Percentiles rank a stretch among this genome's conserved stretches.
These are phyloP conservation scores for Pangasianodon hypophthalmus DNA, from an alignment of 2,113 vertebrate species.

Conservation along the genomic window DNA sequence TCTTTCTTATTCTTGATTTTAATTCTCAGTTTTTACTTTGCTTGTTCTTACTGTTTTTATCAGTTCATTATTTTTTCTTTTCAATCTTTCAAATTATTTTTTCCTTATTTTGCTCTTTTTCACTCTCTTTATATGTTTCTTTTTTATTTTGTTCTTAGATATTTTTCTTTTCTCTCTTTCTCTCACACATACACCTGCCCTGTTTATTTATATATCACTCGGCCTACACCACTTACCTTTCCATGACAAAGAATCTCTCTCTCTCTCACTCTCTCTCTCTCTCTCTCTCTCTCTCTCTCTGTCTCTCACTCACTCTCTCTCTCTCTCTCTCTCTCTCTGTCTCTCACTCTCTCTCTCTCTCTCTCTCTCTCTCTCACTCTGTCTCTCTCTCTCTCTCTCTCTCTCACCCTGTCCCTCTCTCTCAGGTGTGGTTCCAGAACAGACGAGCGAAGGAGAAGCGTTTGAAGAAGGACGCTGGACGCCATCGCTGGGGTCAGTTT, in stretches of 20 bases:
- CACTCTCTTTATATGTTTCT: too few relatives aligned
- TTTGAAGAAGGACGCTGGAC: constrained; percentile 94
- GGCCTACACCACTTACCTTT: not conserved
- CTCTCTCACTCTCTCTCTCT: not conserved
- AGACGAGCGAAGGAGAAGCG: constrained; percentile 95
- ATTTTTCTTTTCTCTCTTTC: not conserved
- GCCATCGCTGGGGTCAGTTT: constrained; percentile 97
- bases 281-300: not conserved
- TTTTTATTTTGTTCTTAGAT: not conserved
- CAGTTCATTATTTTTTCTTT: not conserved
- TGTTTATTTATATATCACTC: not conserved
- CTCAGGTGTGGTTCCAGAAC: constrained; percentile 98
- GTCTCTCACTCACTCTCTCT: not conserved
- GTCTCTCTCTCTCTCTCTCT: not conserved
- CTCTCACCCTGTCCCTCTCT: not conserved
- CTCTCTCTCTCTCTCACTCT: not conserved
- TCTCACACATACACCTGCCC: not conserved
- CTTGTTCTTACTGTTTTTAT: not conserved
- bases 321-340: not conserved
- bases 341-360: not conserved
- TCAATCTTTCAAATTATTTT: not conserved
- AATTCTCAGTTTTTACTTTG: not conserved
- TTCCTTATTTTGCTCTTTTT: not conserved
- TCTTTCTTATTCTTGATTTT: not conserved
- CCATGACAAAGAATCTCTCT: too few relatives aligned